Evolutionary conservation across 2,888 invertebrate genomes (phyloP).

Genomic region (Anorthoa munda): DNA sequence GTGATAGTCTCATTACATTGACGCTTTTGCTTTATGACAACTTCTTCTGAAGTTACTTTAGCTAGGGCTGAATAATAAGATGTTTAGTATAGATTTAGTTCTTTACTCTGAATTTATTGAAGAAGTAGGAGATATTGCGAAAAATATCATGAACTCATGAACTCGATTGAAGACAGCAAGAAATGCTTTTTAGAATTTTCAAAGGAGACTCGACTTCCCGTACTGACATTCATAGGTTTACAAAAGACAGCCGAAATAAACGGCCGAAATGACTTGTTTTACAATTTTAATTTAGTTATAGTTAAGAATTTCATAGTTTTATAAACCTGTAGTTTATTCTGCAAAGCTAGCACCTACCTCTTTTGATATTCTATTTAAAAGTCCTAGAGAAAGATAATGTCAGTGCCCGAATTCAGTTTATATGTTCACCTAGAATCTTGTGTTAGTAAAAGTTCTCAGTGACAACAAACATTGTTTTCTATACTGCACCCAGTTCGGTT

Average conservation of each 20-base stretch:
- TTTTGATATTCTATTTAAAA: neutral
- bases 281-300: too few relatives aligned
- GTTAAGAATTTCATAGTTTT: too few relatives aligned
- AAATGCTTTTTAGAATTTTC: too few relatives aligned
- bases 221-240: too few relatives aligned
- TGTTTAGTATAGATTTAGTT: neutral
- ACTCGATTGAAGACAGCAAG: too few relatives aligned
- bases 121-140: neutral
- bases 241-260: neutral
- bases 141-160: neutral
- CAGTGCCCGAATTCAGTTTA: neutral
- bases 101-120: neutral
- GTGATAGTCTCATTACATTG: neutral
- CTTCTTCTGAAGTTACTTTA: neutral
- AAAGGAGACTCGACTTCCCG: too few relatives aligned
- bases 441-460: neutral
- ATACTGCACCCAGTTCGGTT: constrained; percentile 7
- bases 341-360: too few relatives aligned
- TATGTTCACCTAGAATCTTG: neutral
- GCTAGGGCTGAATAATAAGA: neutral
- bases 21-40: neutral
- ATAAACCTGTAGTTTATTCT: neutral
- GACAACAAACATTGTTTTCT: constrained; percentile 1
- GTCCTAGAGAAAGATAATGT: neutral
- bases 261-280: too few relatives aligned